A percentile compares a stretch with the other conserved stretches of the same genome.
Evolutionary conservation across 2,113 vertebrate genomes (phyloP).

Genomic region (Ploceus nigricollis): DNA sequence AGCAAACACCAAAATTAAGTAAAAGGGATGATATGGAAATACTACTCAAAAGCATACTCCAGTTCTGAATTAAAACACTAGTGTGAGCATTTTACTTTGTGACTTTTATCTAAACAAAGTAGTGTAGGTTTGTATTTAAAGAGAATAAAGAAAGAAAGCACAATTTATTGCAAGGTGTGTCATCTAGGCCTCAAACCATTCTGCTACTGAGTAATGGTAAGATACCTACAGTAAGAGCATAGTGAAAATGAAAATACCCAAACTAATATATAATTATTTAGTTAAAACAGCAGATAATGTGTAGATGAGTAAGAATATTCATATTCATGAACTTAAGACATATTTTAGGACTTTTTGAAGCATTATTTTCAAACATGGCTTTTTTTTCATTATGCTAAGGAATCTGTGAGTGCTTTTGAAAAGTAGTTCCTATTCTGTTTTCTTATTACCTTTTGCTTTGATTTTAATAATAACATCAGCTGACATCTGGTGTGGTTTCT

Average conservation of each 20-base stretch:
- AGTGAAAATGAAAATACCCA: not conserved
- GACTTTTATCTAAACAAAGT: not conserved
- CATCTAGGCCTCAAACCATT: not conserved
- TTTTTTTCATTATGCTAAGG: not conserved
- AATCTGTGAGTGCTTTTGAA: not conserved
- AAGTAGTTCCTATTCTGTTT: not conserved
- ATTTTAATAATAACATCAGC: not conserved
- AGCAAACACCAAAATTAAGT: not conserved
- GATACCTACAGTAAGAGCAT: not conserved
- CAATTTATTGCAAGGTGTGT: not conserved
- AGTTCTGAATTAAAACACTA: not conserved
- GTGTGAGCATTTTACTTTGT: not conserved
- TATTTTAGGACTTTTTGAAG: not conserved
- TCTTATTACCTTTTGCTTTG: not conserved
- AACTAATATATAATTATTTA: not conserved
- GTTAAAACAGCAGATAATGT: not conserved
- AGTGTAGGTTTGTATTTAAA: not conserved
- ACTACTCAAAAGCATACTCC: not conserved
- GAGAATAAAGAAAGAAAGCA: not conserved
- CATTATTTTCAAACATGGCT: not conserved
- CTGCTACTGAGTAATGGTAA: not conserved
- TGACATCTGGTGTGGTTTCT: not conserved
- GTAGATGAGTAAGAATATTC: not conserved
- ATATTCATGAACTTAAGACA: not conserved
- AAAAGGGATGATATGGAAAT: not conserved